Percentiles rank a stretch among this genome's conserved stretches.
phyloP scores from a whole-genome alignment of 2,113 vertebrate genomes.

The Cyanistes caeruleus region DNA sequence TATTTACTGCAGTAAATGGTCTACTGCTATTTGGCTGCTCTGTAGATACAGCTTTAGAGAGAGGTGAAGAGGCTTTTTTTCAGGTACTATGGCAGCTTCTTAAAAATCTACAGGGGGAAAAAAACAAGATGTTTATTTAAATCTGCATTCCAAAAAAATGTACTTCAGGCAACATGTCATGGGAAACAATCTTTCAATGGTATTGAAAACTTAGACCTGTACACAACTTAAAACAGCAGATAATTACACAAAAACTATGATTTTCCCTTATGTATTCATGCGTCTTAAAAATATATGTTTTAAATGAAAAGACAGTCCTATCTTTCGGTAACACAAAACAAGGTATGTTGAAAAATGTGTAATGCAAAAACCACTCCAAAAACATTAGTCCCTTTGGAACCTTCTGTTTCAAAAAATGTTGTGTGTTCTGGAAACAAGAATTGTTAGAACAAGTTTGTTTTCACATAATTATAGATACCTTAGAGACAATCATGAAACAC shows the following conservation, averaged over 20 bases:
- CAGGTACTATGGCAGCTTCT: background rate
- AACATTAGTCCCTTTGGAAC: constrained; percentile 14
- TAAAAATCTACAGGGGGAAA: background rate
- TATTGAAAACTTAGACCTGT: background rate
- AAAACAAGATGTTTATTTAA: background rate
- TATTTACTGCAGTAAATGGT: background rate
- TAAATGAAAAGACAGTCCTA: constrained; percentile 25
- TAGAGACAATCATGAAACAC: background rate
- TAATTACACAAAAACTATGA: background rate
- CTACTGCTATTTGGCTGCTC: background rate
- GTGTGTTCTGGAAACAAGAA: background rate
- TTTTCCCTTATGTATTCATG: background rate
- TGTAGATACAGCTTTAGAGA: background rate
- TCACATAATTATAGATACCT: constrained; percentile 10
- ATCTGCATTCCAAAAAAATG: background rate
- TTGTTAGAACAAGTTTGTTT: constrained; percentile 5
- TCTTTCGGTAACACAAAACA: constrained; percentile 8
- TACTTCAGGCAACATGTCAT: background rate
- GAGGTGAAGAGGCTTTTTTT: background rate
- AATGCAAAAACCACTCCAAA: constrained; percentile 16
- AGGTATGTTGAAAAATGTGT: background rate
- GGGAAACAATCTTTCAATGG: background rate
- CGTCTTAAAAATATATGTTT: background rate
- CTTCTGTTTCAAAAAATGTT: background rate
- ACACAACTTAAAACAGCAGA: background rate